These are phyloP conservation scores for Drosophila infuscata DNA, from an alignment of 2,888 invertebrate species.

Conservation along the genomic window DNA sequence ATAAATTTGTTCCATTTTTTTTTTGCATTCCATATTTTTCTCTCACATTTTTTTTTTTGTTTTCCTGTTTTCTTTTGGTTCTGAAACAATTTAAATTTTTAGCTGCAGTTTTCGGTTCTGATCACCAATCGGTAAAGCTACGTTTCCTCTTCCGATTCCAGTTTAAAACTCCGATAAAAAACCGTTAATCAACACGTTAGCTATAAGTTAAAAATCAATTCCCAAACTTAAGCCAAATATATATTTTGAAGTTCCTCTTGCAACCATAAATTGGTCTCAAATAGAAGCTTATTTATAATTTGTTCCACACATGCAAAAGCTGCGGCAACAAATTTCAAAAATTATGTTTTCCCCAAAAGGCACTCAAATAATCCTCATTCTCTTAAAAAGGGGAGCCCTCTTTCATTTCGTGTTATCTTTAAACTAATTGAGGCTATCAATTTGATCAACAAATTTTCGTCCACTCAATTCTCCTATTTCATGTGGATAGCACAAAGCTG, in stretches of 20 bases:
- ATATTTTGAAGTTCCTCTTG: not conserved
- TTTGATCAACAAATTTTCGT: conserved; percentile 51
- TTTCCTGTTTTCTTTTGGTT: not conserved
- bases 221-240: not conserved
- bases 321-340: not conserved
- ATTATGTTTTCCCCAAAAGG: not conserved
- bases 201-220: not conserved
- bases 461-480: conserved; percentile 51
- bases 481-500: conserved; percentile 62
- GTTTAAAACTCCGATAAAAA: not conserved
- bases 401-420: conserved; percentile 36
- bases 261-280: not conserved
- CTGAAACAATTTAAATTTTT: not conserved
- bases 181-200: not conserved
- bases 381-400: not conserved
- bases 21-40: too few species aligned
- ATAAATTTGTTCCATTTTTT: too few species aligned
- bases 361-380: not conserved
- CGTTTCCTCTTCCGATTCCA: not conserved
- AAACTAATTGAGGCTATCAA: conserved; percentile 62
- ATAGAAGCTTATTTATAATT: not conserved
- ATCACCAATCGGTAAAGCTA: not conserved
- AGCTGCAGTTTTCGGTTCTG: not conserved
- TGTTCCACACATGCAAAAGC: not conserved
- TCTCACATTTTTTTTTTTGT: too few species aligned